Percentiles rank a stretch among this genome's conserved stretches.
These are phyloP conservation scores for Sinella curviseta DNA, from an alignment of 1,140 invertebrate species.

Conservation along the genomic window DNA sequence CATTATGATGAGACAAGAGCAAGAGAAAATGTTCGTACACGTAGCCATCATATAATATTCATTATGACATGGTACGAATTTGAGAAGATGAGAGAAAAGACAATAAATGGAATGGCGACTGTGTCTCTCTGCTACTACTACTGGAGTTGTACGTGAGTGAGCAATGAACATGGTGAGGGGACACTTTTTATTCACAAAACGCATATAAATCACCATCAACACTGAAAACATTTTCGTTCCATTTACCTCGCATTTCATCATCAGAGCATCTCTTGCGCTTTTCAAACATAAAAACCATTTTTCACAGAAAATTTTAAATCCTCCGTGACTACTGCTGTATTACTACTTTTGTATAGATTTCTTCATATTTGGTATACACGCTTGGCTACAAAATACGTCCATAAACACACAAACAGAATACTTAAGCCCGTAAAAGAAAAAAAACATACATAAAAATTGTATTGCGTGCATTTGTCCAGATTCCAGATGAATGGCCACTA, in stretches of 20 bases:
- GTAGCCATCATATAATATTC: background rate
- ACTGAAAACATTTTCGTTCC: conserved; percentile 24
- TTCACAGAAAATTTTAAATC: background rate
- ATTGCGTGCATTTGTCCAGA: background rate
- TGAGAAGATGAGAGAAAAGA: conserved; percentile 4
- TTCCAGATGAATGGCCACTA: conserved; percentile 15
- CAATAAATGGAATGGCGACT: conserved; percentile 15
- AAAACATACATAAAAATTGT: background rate
- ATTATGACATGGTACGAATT: conserved; percentile 7
- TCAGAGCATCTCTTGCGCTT: background rate
- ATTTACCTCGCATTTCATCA: conserved; percentile 11
- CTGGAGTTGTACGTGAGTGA: background rate
- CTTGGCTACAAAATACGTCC: no score
- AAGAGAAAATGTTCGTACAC: background rate
- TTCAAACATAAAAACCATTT: conserved; percentile 24
- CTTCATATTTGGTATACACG: no score
- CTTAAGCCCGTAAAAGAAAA: background rate
- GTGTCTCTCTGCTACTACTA: background rate
- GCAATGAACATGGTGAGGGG: background rate
- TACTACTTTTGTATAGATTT: no score
- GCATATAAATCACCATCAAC: conserved; percentile 24
- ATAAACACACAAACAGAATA: no score
- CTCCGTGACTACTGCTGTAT: background rate
- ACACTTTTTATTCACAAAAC: conserved; percentile 22
- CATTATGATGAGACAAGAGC: background rate